Evolutionary conservation across 2,797 vertebrate genomes (phyloP), one percentile per base, ranked within the genome.

Genomic region (Enteromius unitaeniatus): DNA sequence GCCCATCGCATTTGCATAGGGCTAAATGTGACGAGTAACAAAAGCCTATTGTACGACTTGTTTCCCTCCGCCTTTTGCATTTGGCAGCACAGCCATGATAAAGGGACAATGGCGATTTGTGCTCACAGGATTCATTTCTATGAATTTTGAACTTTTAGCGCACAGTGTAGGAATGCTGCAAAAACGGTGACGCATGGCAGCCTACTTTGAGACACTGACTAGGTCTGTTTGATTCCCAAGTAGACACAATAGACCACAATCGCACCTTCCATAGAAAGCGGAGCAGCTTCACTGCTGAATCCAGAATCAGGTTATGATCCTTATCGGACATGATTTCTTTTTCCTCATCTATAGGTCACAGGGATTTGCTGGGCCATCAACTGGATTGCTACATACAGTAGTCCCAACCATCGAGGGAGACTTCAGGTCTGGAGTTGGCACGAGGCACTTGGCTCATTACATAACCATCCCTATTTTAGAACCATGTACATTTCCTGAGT

Each of bases 391-490:
- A 9, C 81, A 80, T 8, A 40, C 34, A 34, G 34, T 62, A 74
- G 67, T 84, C 68, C 77, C 58, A 49, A 68, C 82, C 68, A 77
- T 85, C 21, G 51, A 65, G 62, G 65, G 42, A 88, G 81, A 79
- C 78, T 86, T 86, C 55, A 78, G 73, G 83, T 88, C 84, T 86
- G 62, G 31, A 31, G 67, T 84, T 73, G 86, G 88, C 79, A 82
- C 86, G 88, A 86, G 86, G 87, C 84, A 83, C 88, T 53, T 82
- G 84, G 76, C 82, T 85, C 78, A 88, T 95, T 94, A 92, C 80
- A 91, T 94, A 95, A 95, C 82, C 78, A 80, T 76, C 67, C 88
- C 93, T 95, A 93, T 94, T 95, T 94, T 94, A 92, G 91, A 93
- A 91, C 64, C 90, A 89, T 87, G 91, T 91, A 92, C 91, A 92